Conservation (phyloP, 2,797 vertebrate species). For the Pterois miles region DNA sequence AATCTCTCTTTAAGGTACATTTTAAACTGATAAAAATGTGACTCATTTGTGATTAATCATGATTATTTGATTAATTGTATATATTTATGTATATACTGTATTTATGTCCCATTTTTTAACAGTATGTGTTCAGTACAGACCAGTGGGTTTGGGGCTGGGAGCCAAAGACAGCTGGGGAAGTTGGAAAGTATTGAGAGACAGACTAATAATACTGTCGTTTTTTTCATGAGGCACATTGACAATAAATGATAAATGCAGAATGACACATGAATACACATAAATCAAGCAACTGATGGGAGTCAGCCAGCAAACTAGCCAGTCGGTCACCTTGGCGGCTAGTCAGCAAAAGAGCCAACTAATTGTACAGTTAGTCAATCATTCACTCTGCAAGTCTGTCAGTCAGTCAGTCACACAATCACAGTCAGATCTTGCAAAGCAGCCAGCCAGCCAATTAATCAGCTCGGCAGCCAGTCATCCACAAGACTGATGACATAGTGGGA, state of each 20-base stretch:
- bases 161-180: neutral
- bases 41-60: too few species aligned
- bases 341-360: slow-evolving; percentile 21
- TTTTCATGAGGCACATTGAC: neutral
- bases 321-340: slow-evolving; percentile 47
- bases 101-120: neutral
- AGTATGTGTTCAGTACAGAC: neutral
- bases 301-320: slow-evolving; percentile 25
- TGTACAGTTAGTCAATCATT: slow-evolving; percentile 38
- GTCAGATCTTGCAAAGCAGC: slow-evolving; percentile 53
- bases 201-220: neutral
- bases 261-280: neutral
- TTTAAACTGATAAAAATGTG: too few species aligned
- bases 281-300: slow-evolving; percentile 1
- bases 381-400: slow-evolving; percentile 32
- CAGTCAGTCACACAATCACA: slow-evolving; percentile 43
- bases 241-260: neutral
- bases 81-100: neutral
- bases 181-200: neutral
- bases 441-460: slow-evolving; percentile 70
- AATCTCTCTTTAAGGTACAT: too few species aligned
- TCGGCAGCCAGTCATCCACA: slow-evolving; percentile 63
- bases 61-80: too few species aligned
- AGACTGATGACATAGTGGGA: slow-evolving; percentile 68
- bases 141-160: neutral